These are phyloP conservation scores for Euplagia quadripunctaria DNA, from an alignment of 2,888 invertebrate species.

Conservation along the genomic window DNA sequence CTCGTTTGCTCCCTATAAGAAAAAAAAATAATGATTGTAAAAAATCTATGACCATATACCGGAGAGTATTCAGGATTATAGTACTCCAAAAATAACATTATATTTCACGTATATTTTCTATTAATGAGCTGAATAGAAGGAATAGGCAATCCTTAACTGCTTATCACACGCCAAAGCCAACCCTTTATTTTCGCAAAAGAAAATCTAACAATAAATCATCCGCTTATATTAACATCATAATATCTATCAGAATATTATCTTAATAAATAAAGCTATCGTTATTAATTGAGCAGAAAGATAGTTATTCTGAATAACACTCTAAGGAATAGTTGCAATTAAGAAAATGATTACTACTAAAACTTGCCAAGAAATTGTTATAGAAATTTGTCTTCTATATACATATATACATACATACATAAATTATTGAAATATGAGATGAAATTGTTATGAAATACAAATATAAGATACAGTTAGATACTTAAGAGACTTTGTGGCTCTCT, in stretches of 20 bases:
- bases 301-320: constrained; percentile 25
- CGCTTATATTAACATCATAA: not conserved
- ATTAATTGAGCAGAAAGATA: constrained; percentile 36
- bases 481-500: not conserved
- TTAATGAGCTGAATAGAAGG: not conserved
- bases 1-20: too few relatives aligned
- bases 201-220: not conserved
- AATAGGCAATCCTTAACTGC: not conserved
- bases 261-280: constrained; percentile 16
- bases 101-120: not conserved
- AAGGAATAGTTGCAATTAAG: constrained; percentile 25
- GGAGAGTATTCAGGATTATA: too few relatives aligned
- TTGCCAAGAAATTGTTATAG: constrained; percentile 38
- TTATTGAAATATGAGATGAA: not conserved
- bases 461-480: not conserved
- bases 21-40: too few relatives aligned
- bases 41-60: too few relatives aligned
- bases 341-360: constrained; percentile 50
- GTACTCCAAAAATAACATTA: too few relatives aligned
- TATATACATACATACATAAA: too few relatives aligned
- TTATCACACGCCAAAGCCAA: not conserved
- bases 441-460: not conserved
- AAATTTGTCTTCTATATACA: constrained; percentile 9
- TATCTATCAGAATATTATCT: not conserved
- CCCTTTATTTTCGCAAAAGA: not conserved